Evolutionary conservation across 2,113 vertebrate species (phyloP), one percentile per base, ranked within the genome.

Genomic region (Dryoscopus gambensis): DNA sequence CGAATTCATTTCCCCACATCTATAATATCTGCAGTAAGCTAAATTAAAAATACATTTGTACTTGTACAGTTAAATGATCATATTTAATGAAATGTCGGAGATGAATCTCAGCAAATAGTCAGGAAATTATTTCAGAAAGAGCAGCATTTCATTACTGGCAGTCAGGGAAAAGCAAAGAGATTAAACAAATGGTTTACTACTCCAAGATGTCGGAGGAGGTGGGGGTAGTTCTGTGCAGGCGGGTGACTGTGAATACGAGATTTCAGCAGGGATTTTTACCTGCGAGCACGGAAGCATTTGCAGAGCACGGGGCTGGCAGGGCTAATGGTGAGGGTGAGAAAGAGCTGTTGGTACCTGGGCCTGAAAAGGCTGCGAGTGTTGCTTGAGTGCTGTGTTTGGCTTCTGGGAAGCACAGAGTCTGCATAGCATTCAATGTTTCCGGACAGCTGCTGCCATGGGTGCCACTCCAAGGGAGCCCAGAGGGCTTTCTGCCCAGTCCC

Each of bases 21-120:
- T 98, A 98, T 98, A 98, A 98, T 98, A 98, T 98, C 98, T 98
- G 98, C 97, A 97, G 98, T 98, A 98, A 98, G 98, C 98, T 97
- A 98, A 98, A 98, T 98, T 98, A 98, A 98, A 98, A 98, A 98
- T 98, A 98, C 98, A 98, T 98, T 98, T 98, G 98, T 98, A 98
- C 98, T 98, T 98, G 98, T 98, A 98, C 98, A 98, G 98, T 98
- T 98, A 98, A 98, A 98, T 98, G 98, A 98, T 98, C 98, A 98
- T 98, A 98, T 98, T 98, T 98, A 98, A 98, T 98, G 98, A 98
- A 98, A 98, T 98, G 98, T 98, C 97, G 98, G 98, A 98, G 98
- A 98, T 98, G 98, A 98, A 98, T 98, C 98, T 98, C 98, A 98
- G 98, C 97, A 98, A 98, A 98, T 97, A 98, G 98, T 98, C 97